Conservation (phyloP, 2,888 invertebrate genomes). For the Drosophila buzzatii region DNA sequence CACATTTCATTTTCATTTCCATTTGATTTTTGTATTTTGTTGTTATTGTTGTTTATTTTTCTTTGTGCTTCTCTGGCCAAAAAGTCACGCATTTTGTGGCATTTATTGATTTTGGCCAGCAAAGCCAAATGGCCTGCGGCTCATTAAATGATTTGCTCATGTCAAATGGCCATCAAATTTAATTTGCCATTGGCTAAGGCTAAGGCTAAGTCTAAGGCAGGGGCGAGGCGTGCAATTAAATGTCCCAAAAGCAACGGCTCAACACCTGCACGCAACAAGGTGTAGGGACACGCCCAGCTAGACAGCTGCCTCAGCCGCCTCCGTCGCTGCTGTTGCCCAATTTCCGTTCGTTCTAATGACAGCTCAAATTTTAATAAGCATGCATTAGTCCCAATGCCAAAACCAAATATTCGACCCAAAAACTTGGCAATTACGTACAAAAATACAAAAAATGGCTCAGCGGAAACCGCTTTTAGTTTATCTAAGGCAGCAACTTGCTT, state of each 20-base stretch:
- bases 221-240: constrained; percentile 50
- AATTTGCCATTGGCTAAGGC: constrained; percentile 51
- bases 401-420: constrained; percentile 30
- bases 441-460: constrained; percentile 8
- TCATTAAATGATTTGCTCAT: constrained; percentile 61
- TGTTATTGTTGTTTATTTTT: not conserved
- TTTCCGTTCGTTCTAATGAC: constrained; percentile 68
- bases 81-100: constrained; percentile 8
- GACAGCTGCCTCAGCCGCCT: too few species aligned
- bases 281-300: constrained; percentile 3
- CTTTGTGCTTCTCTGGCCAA: not conserved
- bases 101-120: constrained; percentile 45
- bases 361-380: constrained; percentile 71
- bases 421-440: constrained; percentile 56
- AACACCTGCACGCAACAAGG: constrained; percentile 66
- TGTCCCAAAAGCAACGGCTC: constrained; percentile 25
- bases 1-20: constrained; percentile 3
- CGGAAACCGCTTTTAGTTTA: constrained; percentile 60
- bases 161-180: constrained; percentile 68
- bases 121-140: constrained; percentile 40
- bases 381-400: constrained; percentile 54
- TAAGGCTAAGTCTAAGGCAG: not conserved
- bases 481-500: constrained; percentile 43
- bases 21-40: not conserved
- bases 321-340: constrained; percentile 20